Evolutionary conservation across 2,888 invertebrate genomes (phyloP).

Genomic region (Hirtodrosophila duncani): DNA sequence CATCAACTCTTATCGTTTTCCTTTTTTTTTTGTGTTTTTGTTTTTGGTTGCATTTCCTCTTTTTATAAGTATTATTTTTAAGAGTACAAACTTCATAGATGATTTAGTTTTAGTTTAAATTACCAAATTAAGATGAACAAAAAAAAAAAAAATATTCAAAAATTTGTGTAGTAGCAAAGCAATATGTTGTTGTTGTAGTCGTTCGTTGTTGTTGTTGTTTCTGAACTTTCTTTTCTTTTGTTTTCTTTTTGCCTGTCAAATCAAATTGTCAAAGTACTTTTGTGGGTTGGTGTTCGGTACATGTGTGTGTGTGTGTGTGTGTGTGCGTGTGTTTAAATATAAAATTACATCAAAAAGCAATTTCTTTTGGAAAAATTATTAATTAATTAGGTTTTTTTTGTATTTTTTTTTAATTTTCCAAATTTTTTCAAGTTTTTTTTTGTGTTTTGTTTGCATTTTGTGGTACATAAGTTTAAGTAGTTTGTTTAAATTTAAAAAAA

Average conservation of each 20-base stretch:
- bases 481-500: constrained; percentile 72
- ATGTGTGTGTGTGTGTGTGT: constrained; percentile 12
- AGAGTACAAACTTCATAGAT: constrained; percentile 43
- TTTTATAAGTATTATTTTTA: constrained; percentile 13
- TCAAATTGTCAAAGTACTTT: constrained; percentile 61
- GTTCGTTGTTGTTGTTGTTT: constrained; percentile 33
- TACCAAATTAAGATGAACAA: constrained; percentile 27
- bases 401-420: constrained; percentile 25
- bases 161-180: constrained; percentile 47
- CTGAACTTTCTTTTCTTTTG: neutral
- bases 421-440: constrained; percentile 30
- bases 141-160: constrained; percentile 29
- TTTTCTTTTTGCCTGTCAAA: constrained; percentile 20
- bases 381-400: constrained; percentile 22
- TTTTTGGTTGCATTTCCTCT: constrained; percentile 1
- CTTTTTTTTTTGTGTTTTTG: constrained; percentile 16
- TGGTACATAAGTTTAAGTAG: constrained; percentile 61
- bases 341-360: constrained; percentile 61
- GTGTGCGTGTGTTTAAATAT: constrained; percentile 20
- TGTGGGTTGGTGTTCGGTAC: constrained; percentile 33
- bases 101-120: constrained; percentile 38
- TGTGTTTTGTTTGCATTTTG: constrained; percentile 39
- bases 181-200: constrained; percentile 24
- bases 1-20: constrained; percentile 34
- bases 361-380: constrained; percentile 45